Evolutionary conservation across 2,113 vertebrate genomes (phyloP), one percentile per base, ranked within the genome.

Genomic region (Collichthys lucidus): DNA sequence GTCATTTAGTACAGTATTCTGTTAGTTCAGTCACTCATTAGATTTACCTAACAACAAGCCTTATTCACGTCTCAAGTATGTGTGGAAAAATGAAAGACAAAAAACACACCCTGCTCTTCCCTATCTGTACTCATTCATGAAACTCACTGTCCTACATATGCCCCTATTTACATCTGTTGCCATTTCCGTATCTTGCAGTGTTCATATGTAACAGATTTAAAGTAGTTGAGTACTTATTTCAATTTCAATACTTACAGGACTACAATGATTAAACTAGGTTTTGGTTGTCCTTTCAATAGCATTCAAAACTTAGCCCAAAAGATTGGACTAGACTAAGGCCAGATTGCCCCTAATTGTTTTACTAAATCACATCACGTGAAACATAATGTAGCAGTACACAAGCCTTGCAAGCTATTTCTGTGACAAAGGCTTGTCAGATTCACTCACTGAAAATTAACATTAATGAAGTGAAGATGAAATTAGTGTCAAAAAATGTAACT

Each of bases 121-220:
- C 31, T 35, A 17, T 22, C 8, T 67, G 11, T 3, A 50, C 5
- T 12, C 11, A 59, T 59, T 29, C 2, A 57, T 57, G 11, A 26
- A 24, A 6, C 24, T 59, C 14, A 16, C 14, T 7, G 11, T 14
- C 55, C 55, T 31, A 16, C 4, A 59, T 29, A 29, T 5, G 29
- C 6, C 24, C 14, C 24, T 16, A 8, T 29, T 16, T 29, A 59
- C 14, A 29, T 17, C 0, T 16, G 29, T 31, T 60, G 17, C 14
- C 22, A 29, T 24, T 16, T 57, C 1, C 16, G 56, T 31, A 16
- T 16, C 20, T 22, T 16, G 17, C 44, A 29, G 2, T 69, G 20
- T 42, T 70, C 20, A 69, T 12, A 66, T 50, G 31, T 40, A 69
- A 67, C 47, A 35, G 17, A 56, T 53, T 16, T 42, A n/a, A 42